Percentiles rank a stretch among this genome's conserved stretches.
These are phyloP conservation scores for Cinclus mexicanus DNA, from an alignment of 2,113 vertebrate genomes.

Conservation along the genomic window DNA sequence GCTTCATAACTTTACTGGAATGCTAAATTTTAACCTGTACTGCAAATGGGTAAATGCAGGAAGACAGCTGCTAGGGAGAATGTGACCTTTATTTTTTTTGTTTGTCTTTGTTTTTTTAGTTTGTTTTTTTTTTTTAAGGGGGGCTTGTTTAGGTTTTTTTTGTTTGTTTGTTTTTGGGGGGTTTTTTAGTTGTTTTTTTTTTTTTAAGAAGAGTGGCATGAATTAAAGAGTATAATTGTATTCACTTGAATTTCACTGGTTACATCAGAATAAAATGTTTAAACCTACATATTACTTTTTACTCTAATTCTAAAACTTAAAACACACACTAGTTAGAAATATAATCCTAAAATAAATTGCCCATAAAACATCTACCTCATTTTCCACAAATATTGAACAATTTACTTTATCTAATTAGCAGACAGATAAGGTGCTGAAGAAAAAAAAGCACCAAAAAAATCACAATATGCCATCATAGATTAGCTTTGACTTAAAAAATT, in stretches of 20 bases:
- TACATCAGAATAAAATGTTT: neutral
- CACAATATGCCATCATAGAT: neutral
- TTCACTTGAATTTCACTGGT: neutral
- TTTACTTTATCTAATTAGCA: neutral
- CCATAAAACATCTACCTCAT: neutral
- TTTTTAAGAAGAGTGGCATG: neutral
- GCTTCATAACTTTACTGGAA: neutral
- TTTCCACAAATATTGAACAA: neutral
- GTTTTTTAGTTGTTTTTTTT: too few species aligned
- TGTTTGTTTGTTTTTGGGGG: neutral
- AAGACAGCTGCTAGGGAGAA: neutral
- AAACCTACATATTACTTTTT: neutral
- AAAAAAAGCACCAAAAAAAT: neutral
- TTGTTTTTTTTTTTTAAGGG: neutral
- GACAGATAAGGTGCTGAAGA: neutral
- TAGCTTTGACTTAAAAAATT: neutral
- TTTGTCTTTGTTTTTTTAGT: neutral
- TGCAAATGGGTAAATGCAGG: neutral
- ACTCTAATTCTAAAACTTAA: neutral
- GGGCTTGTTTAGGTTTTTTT: neutral
- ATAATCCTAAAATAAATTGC: neutral
- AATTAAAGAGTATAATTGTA: neutral
- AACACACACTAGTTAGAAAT: neutral
- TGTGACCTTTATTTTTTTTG: neutral
- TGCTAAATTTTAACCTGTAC: neutral